These are phyloP conservation scores for Macaria notata DNA, from an alignment of 2,888 invertebrate species.

Conservation along the genomic window DNA sequence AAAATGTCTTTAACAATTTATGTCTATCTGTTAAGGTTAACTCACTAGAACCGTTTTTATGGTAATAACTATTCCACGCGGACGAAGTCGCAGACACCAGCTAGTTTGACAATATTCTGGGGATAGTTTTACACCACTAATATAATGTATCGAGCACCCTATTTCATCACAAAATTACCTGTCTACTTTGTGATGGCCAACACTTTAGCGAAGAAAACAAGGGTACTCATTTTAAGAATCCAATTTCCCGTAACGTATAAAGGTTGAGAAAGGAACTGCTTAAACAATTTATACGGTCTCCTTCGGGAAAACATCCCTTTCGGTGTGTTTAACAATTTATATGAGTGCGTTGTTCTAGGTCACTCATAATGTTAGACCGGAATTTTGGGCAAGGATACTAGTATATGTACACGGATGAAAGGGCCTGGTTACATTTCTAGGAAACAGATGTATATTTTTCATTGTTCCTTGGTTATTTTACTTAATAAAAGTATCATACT, in stretches of 20 bases:
- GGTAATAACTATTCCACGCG: too few species aligned
- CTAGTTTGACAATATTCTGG: too few species aligned
- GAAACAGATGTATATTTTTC: too few species aligned
- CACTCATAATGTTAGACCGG: slow-evolving; percentile 56
- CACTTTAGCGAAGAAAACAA: slow-evolving; percentile 31
- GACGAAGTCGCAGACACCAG: too few species aligned
- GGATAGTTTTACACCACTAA: too few species aligned
- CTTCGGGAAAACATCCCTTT: slow-evolving; percentile 48
- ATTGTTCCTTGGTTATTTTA: too few species aligned
- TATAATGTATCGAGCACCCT: not conserved
- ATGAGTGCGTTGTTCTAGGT: slow-evolving; percentile 44
- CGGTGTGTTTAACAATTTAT: slow-evolving; percentile 53
- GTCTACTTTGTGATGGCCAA: slow-evolving; percentile 17
- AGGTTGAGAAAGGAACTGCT: slow-evolving; percentile 46
- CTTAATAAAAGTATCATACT: too few species aligned
- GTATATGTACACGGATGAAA: too few species aligned
- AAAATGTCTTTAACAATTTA: too few species aligned
- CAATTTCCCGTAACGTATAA: slow-evolving; percentile 43
- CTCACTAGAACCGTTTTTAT: too few species aligned
- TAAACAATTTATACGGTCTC: slow-evolving; percentile 49
- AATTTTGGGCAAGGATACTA: slow-evolving; percentile 32
- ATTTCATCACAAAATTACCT: slow-evolving; percentile 18
- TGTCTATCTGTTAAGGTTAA: too few species aligned
- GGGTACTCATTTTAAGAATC: slow-evolving; percentile 36
- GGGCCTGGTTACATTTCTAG: too few species aligned